A percentile compares a stretch with the other conserved stretches of the same genome.
Conservation (phyloP, 2,113 vertebrate species). For the Salvelinus sp. region DNA sequence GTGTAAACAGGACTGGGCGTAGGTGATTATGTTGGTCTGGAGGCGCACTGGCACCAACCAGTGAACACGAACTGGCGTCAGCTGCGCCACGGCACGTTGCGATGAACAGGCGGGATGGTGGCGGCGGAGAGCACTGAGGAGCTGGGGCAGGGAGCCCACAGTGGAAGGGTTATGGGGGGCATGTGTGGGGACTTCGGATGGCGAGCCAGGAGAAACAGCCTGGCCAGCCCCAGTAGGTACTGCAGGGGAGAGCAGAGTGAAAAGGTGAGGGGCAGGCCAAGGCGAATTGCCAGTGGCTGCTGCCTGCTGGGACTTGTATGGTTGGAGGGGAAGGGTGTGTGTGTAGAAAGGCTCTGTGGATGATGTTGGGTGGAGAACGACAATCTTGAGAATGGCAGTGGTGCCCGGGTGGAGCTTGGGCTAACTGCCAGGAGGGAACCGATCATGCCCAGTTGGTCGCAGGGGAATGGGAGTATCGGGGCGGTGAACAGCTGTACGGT, state of each 20-base stretch:
- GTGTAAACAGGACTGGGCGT: constrained; percentile 91
- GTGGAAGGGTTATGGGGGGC: constrained; percentile 26
- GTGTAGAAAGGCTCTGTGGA: constrained; percentile 66
- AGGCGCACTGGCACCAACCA: constrained; percentile 94
- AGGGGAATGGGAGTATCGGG: constrained; percentile 74
- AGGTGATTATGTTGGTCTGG: constrained; percentile 90
- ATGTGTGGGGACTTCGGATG: constrained; percentile 75
- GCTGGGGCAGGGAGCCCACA: constrained; percentile 52
- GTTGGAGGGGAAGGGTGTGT: constrained; percentile 50
- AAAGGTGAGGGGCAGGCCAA: constrained; percentile 79
- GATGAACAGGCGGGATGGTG: constrained; percentile 70
- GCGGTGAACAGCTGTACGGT: constrained; percentile 69
- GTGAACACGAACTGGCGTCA: constrained; percentile 83
- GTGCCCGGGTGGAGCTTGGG: constrained; percentile 67
- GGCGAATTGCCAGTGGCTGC: no score
- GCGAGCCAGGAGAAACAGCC: constrained; percentile 77
- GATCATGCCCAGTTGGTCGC: constrained; percentile 47
- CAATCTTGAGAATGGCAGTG: constrained; percentile 64
- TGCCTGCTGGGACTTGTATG: constrained; percentile 71
- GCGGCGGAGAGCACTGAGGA: constrained; percentile 57
- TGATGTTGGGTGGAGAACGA: constrained; percentile 63
- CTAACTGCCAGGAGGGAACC: constrained; percentile 48
- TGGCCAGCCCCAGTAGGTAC: constrained; percentile 77
- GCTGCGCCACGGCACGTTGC: constrained; percentile 78
- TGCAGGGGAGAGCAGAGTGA: constrained; percentile 80